Evolutionary conservation across 1,140 invertebrate genomes (phyloP), one percentile per base, ranked within the genome.

Genomic region (Heliconius nattereri): DNA sequence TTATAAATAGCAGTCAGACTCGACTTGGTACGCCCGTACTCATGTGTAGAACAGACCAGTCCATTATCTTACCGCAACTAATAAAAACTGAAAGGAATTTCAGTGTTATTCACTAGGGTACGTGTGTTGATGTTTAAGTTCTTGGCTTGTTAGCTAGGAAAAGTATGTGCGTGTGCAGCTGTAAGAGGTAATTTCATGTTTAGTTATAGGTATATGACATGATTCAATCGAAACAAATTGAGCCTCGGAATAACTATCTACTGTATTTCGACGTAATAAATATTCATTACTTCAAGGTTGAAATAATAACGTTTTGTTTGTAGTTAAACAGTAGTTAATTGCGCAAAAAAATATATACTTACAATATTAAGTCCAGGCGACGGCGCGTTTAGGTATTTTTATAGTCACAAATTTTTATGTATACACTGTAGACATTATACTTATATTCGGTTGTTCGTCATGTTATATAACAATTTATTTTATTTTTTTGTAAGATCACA

Each of bases 51-150:
- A 89, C 90, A 92, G 90, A 88, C 85, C 88, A 78, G 86, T 91
- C 88, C 87, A 91, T 91, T 93, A 92, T 93, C 90, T 91, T 89
- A 87, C 88, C 85, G 86, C 87, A 88, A 89, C 88, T 89, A 91
- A 91, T 91, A 92, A 92, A 93, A 92, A 87, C 86, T 86, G 85
- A 89, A 91, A 87, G 88, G 87, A 91, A 90, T 90, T 89, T 88
- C 79, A 84, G 85, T 79, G 83, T 83, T 85, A 81, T 82, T 85
- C 83, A 84, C 79, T 79, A 78, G 78, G 79, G 77, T 82, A 85
- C 85, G 81, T 83, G 78, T 85, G 83, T 78, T 78, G 83, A 84
- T 85, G 80, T 85, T 85, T 82, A 29, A 82, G 52, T 45, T 45
- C 13, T 16, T 45, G 13, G 13, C 23, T 29, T 16, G 26, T 6